Base-by-base conservation (phyloP, 1,140 invertebrate genomes). In the Zelostemma sp. region DNA sequence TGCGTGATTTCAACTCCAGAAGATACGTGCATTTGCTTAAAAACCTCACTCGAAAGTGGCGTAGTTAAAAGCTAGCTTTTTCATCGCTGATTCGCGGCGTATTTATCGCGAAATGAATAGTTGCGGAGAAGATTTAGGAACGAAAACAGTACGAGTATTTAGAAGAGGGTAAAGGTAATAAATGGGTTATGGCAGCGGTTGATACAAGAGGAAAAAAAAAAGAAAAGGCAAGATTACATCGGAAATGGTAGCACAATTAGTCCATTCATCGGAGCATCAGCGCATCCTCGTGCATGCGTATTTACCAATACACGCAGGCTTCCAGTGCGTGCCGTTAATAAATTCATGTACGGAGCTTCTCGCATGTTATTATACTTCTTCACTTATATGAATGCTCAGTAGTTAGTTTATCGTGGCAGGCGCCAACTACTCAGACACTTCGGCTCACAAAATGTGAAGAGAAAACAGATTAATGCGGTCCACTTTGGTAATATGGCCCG, bases 221-320 rank as follows among this genome's bases (percentile, higher is more conserved):
- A 50, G 31, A 14, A 17, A 31, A 17, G 14, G 28, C 14, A 50
- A 28, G 48, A 31, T 35, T 50, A 15, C n/a, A 57, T 56, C 57
- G 57, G 40, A 67, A 56, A 53, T 25, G 53, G 49, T 51, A 45
- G 68, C 63, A 80, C 79, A 80, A 80, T 80, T 79, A 79, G 75
- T 64, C 75, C 78, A 80, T 80, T 80, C 78, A 80, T 80, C 75
- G 77, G 46, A 45, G 33, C 35, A 53, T 53, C 50, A 15, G 51
- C 50, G 41, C 49, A 43, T 65, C 55, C 25, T 48, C 28, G 41
- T 38, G 47, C 25, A 38, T 46, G 33, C 41, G 17, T 18, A 16
- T 18, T 2, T 12, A 43, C 14, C 14, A 16, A 43, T 1, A 43
- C 41, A 16, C 12, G 17, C 35, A 3, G 11, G 35, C 35, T n/a